Percentiles rank a stretch among this genome's conserved stretches.
Conservation (phyloP, 2,113 vertebrate genomes). For the Nycticryphes semicollaris region DNA sequence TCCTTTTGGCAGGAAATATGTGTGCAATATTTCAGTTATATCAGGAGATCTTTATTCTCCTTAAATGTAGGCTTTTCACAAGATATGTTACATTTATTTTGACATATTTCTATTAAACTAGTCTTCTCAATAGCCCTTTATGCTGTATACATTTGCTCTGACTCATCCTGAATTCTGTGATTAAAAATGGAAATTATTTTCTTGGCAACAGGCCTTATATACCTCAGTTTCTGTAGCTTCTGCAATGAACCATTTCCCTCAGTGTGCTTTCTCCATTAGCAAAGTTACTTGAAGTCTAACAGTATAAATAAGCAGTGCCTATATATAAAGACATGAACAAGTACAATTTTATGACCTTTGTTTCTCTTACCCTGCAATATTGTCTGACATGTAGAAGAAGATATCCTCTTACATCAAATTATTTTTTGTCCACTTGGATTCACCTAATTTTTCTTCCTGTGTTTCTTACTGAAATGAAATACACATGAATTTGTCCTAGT, state of each 20-base stretch:
- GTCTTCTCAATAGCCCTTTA: background rate
- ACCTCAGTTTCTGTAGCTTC: background rate
- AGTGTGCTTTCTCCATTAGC: background rate
- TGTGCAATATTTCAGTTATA: background rate
- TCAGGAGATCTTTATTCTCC: background rate
- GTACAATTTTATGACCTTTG: background rate
- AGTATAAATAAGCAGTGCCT: background rate
- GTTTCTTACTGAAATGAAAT: background rate
- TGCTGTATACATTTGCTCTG: background rate
- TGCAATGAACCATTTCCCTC: background rate
- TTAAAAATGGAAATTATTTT: conserved; percentile 5
- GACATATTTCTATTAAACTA: background rate
- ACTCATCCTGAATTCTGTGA: background rate
- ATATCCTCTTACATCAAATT: background rate
- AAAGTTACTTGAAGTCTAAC: background rate
- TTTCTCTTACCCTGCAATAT: background rate
- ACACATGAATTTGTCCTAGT: background rate
- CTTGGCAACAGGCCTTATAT: background rate
- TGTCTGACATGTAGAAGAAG: background rate
- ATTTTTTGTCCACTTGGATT: background rate
- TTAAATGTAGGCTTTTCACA: background rate
- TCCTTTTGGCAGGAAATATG: background rate
- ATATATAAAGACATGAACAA: background rate
- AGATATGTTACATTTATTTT: background rate
- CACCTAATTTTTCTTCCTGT: background rate